Evolutionary conservation across 1,140 invertebrate species (phyloP).

Genomic region (Scaptomyza montana): DNA sequence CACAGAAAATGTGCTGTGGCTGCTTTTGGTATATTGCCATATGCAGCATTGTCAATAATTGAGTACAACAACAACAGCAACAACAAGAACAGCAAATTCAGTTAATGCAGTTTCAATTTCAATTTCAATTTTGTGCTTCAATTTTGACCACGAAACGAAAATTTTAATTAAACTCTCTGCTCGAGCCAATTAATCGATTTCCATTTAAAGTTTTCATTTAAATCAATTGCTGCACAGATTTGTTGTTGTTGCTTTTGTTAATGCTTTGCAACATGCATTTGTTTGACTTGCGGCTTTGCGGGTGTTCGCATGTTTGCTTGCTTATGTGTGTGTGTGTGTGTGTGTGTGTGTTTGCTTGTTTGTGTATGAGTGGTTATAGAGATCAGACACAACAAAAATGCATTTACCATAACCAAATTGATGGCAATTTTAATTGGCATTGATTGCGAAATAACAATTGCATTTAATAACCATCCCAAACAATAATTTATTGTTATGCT

Average conservation of each 20-base stretch:
- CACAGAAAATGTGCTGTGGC: constrained; percentile 25
- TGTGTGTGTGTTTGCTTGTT: not conserved
- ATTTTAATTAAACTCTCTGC: constrained; percentile 65
- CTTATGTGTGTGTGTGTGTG: not conserved
- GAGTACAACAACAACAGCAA: constrained; percentile 15
- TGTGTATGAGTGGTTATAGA: constrained; percentile 9
- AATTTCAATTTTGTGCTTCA: constrained; percentile 31
- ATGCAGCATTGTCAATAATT: constrained; percentile 37
- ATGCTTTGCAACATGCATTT: constrained; percentile 42
- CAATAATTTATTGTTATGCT: constrained; percentile 1
- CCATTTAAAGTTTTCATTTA: constrained; percentile 62
- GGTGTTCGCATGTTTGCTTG: not conserved
- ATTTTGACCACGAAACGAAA: constrained; percentile 43
- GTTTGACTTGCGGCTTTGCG: constrained; percentile 42
- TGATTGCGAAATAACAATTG: constrained; percentile 74
- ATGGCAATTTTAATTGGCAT: constrained; percentile 66
- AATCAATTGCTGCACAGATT: constrained; percentile 61
- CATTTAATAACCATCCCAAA: constrained; percentile 64
- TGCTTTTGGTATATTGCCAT: not conserved
- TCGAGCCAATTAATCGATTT: constrained; percentile 69
- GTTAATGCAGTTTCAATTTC: constrained; percentile 71
- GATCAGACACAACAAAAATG: constrained; percentile 26
- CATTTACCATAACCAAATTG: constrained; percentile 22
- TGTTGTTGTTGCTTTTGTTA: constrained; percentile 29
- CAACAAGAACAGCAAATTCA: constrained; percentile 21